These are phyloP conservation scores for Channa striata DNA, from an alignment of 2,797 vertebrate species.

Conservation along the genomic window DNA sequence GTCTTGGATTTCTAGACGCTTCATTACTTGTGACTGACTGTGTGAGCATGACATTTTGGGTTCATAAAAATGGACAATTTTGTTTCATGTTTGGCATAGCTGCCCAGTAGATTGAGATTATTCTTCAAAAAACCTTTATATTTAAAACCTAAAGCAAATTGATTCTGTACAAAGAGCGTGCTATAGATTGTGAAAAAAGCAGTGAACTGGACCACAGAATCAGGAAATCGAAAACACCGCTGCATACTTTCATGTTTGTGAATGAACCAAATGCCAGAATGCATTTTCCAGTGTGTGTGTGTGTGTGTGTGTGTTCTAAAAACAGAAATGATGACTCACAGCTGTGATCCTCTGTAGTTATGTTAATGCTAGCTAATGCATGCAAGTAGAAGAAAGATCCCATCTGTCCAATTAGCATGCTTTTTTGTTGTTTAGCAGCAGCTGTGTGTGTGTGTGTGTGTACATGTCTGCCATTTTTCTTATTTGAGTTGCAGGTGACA, in stretches of 20 bases:
- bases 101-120: not conserved
- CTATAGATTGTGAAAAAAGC: not conserved
- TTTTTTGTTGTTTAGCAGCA: slow-evolving; percentile 68
- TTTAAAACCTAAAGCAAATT: not conserved
- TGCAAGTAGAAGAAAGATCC: slow-evolving; percentile 74
- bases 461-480: slow-evolving; percentile 46
- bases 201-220: not conserved
- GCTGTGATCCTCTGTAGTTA: slow-evolving; percentile 75
- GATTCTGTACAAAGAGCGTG: not conserved
- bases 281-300: slow-evolving; percentile 13
- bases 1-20: not conserved
- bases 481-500: slow-evolving; percentile 54
- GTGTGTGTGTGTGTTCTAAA: slow-evolving; percentile 33
- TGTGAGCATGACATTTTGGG: not conserved
- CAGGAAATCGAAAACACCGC: not conserved
- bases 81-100: not conserved
- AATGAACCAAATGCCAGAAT: slow-evolving; percentile 49
- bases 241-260: slow-evolving; percentile 51
- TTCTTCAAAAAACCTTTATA: not conserved
- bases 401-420: slow-evolving; percentile 75
- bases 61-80: not conserved
- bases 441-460: slow-evolving; percentile 24
- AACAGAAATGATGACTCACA: slow-evolving; percentile 69
- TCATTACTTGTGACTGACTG: not conserved
- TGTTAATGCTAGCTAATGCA: slow-evolving; percentile 77